Evolutionary conservation across 2,888 invertebrate genomes (phyloP).

Genomic region (Tribolium freemani): DNA sequence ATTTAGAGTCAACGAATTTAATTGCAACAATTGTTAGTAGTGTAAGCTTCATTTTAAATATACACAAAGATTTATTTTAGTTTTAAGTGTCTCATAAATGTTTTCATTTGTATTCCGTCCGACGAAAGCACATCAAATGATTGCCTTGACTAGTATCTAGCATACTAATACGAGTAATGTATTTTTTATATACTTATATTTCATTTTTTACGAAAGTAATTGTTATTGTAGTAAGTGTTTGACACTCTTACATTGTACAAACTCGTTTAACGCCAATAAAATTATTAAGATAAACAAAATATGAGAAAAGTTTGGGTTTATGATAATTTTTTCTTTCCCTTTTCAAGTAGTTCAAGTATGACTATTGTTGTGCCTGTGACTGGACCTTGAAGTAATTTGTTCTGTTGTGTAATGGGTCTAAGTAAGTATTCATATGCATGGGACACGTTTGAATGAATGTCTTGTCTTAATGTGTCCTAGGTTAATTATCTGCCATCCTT

Average conservation of each 20-base stretch:
- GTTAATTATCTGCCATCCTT: slow-evolving; percentile 32
- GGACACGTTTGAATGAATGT: slow-evolving; percentile 39
- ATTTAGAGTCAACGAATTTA: slow-evolving; percentile 68
- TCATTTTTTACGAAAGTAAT: not conserved
- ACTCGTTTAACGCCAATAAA: slow-evolving; percentile 7
- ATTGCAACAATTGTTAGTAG: not conserved
- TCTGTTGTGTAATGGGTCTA: slow-evolving; percentile 47
- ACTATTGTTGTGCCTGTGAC: slow-evolving; percentile 47
- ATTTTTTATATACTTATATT: slow-evolving; percentile 14
- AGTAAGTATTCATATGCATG: slow-evolving; percentile 45
- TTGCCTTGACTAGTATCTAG: slow-evolving; percentile 23
- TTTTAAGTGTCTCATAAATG: not conserved
- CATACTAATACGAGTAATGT: slow-evolving; percentile 23
- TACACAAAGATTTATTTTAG: not conserved
- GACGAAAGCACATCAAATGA: slow-evolving; percentile 24
- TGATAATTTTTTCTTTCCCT: slow-evolving; percentile 39
- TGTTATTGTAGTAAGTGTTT: slow-evolving; percentile 16
- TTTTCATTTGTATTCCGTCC: slow-evolving; percentile 37
- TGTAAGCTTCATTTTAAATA: not conserved
- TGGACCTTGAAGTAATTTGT: slow-evolving; percentile 51
- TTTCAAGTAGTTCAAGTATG: slow-evolving; percentile 54
- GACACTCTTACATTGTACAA: slow-evolving; percentile 49
- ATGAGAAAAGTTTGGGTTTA: slow-evolving; percentile 25
- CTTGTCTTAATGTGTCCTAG: slow-evolving; percentile 41
- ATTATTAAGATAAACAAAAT: slow-evolving; percentile 17